Percentiles rank a stretch among this genome's conserved stretches.
Conservation (phyloP, 1,140 invertebrate genomes). For the Chionoecetes opilio region DNA sequence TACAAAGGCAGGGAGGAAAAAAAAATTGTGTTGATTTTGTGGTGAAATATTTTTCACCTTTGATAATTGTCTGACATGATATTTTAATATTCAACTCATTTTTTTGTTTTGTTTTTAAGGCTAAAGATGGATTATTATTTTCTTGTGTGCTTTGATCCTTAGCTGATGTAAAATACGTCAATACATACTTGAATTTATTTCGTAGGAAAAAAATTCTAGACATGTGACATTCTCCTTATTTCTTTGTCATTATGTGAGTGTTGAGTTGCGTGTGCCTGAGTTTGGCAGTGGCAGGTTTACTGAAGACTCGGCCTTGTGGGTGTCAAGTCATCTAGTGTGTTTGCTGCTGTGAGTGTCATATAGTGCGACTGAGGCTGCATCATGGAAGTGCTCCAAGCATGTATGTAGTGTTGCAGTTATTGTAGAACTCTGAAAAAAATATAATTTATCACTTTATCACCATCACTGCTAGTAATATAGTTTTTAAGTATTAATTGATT, state of each 20-base stretch:
- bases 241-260: not conserved
- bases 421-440: conserved; percentile 19
- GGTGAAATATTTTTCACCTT: too few relatives aligned
- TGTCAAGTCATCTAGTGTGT: not conserved
- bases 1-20: too few relatives aligned
- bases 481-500: not conserved
- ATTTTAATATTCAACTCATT: not conserved
- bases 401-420: conserved; percentile 20
- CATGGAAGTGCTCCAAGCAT: conserved; percentile 28
- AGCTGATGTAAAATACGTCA: not conserved
- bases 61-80: not conserved
- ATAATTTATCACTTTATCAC: not conserved
- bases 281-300: not conserved
- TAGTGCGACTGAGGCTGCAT: not conserved
- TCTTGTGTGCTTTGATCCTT: not conserved
- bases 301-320: not conserved
- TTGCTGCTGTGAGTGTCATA: not conserved
- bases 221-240: not conserved
- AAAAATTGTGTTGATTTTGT: too few relatives aligned
- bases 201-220: not conserved
- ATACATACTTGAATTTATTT: not conserved
- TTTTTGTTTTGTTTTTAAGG: not conserved
- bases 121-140: not conserved
- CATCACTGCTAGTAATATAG: conserved; percentile 21
- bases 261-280: not conserved